Evolutionary conservation across 2,113 vertebrate species (phyloP), one percentile per base, ranked within the genome.

Genomic region (Mustela nigripes): DNA sequence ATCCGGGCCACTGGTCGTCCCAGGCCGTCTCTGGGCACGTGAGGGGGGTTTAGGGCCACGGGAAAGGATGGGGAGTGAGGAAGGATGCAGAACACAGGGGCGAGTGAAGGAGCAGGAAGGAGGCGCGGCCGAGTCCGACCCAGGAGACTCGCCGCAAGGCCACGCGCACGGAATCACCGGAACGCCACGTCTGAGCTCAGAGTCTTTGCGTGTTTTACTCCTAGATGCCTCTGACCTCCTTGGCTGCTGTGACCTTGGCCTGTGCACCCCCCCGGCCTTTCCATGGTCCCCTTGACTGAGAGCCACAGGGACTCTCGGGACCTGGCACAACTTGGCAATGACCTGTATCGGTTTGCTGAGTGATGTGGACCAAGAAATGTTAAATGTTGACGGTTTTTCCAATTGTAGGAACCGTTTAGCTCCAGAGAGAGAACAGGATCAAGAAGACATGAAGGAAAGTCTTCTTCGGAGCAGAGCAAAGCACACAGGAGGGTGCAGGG

Each of bases 351-450:
- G 39, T 21, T 0, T 28, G 81, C 39, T 28, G 16, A 5, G 31
- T 22, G 15, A 63, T 9, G 4, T 5, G 1, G 11, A 39, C 8
- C 15, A 0, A 15, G 67, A 24, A 67, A 15, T 58, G 22, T 5
- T 28, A 1, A 21, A 4, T 7, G 3, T 8, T 22, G 18, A 6
- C 4, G 16, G 18, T 36, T 42, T 12, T 26, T 39, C 33, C 39
- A 56, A 11, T 19, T 1, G 1, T 18, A 36, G 4, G 7, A 11
- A 24, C 45, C 1, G 0, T 2, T 11, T 33, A 26, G 6, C 12
- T 11, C 36, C 18, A 22, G 69, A 11, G 11, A 79, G n/a, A 16
- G 45, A 62, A n/a, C 1, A 11, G 7, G 8, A 42, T 28, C 36
- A 9, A 65, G 56, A 56, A 24, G 63, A 2, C 42, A 1, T 1